Evolutionary conservation across 2,888 invertebrate genomes (phyloP), one percentile per base, ranked within the genome.

Genomic region (Brachylomia viminalis): DNA sequence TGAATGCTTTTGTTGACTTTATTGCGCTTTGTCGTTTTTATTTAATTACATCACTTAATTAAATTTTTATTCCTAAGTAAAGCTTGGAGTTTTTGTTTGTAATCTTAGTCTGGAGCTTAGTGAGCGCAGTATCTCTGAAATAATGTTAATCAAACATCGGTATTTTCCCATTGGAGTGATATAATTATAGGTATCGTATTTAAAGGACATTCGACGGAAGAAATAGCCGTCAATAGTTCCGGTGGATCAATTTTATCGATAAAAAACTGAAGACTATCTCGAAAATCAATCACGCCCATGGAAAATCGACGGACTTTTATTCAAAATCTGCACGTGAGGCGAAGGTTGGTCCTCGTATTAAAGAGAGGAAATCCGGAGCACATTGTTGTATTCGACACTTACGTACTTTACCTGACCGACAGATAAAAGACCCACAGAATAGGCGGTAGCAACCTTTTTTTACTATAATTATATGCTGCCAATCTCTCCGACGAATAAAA

Each of bases 241-340:
- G 89, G 90, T 80, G 74, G 84, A 92, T 90, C 91, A 91, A 90
- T 92, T 90, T 90, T 91, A 92, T 92, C 89, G 86, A 88, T 90
- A 87, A 92, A 88, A 87, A 88, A 83, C 77, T 81, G 91, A 92
- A 94, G 92, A 90, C 92, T 95, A 96, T 96, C 95, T 95, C 91
- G 86, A 91, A 94, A 95, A 96, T 96, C 96, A 93, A 96, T 96
- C 95, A 96, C 96, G 95, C 96, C 96, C 95, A 95, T 94, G 95
- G 92, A 96, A 95, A 95, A 95, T 95, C 88, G 91, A 81, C 90
- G 90, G 90, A 92, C 92, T 92, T 91, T 92, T 93, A 94, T 95
- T 94, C 92, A 93, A 89, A 94, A 93, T 95, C 95, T 95, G 95
- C 96, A 96, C 96, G 96, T 96, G 96, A 96, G 95, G 86, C 92